These are phyloP conservation scores for Blastobasis lacticolella DNA, from an alignment of 2,888 invertebrate genomes.

Conservation along the genomic window DNA sequence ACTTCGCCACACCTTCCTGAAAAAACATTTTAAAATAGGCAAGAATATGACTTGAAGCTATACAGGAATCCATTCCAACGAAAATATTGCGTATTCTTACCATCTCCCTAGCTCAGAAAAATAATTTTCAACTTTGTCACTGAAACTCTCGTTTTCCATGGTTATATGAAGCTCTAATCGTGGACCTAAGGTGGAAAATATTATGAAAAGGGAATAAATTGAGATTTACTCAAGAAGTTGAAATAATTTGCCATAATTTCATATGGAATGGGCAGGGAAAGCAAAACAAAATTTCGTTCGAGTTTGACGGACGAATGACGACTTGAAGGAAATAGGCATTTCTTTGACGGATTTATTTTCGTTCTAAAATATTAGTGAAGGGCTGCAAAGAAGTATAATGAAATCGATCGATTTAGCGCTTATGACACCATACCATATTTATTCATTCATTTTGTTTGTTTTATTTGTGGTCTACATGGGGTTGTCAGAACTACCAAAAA, in stretches of 20 bases:
- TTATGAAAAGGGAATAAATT: constrained; percentile 16
- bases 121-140: constrained; percentile 79
- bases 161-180: constrained; percentile 12
- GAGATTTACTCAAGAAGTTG: constrained; percentile 14
- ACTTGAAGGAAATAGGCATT: no score
- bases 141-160: constrained; percentile 70
- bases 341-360: constrained; percentile 25
- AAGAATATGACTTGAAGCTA: constrained; percentile 1
- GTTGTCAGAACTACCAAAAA: no score
- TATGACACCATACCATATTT: no score
- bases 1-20: constrained; percentile 82
- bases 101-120: constrained; percentile 81
- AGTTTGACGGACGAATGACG: no score
- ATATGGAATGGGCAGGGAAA: constrained; percentile 18
- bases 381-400: no score
- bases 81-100: constrained; percentile 51
- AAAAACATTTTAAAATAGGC: constrained; percentile 17
- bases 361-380: constrained; percentile 15
- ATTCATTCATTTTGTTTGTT: no score
- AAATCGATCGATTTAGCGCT: no score
- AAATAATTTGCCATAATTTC: constrained; percentile 25
- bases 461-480: no score
- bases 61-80: constrained; percentile 7
- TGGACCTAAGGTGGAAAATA: constrained; percentile 18
- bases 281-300: constrained; percentile 18